Evolutionary conservation across 2,797 vertebrate genomes (phyloP).

Genomic region (Sebastes ruberrimus): DNA sequence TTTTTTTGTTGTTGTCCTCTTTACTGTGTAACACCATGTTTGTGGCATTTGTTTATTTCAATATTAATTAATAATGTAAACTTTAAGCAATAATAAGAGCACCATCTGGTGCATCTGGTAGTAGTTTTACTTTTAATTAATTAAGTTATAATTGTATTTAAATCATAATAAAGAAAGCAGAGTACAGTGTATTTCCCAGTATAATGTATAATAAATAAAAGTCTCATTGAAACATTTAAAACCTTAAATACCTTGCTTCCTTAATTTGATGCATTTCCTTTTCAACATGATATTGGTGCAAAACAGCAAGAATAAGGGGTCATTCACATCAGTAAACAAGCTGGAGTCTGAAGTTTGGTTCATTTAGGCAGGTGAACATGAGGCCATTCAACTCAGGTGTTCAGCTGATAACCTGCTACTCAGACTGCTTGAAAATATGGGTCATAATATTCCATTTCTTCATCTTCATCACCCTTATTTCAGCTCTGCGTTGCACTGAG

Average conservation of each 20-base stretch:
- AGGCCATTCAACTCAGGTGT: not conserved
- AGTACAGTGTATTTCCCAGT: not conserved
- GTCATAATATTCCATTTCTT: not conserved
- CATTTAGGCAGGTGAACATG: not conserved
- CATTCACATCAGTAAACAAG: not conserved
- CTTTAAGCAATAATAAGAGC: not conserved
- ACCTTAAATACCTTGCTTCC: not conserved
- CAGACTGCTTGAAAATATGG: not conserved
- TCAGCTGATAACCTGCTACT: too few species aligned
- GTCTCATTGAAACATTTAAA: not conserved
- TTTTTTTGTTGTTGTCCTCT: not conserved
- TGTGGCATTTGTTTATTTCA: not conserved
- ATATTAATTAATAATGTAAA: not conserved
- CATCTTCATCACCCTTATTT: not conserved
- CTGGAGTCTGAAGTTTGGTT: not conserved
- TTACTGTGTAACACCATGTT: not conserved
- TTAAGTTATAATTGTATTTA: not conserved
- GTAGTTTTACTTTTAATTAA: not conserved
- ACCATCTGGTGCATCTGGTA: not conserved
- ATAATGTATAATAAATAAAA: not conserved
- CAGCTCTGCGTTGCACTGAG: too few species aligned
- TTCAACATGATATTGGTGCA: not conserved
- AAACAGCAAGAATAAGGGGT: not conserved
- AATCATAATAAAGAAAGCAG: not conserved
- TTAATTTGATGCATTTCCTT: not conserved